These are phyloP conservation scores for Scrobipalpa costella DNA, from an alignment of 2,888 invertebrate genomes.

Conservation along the genomic window DNA sequence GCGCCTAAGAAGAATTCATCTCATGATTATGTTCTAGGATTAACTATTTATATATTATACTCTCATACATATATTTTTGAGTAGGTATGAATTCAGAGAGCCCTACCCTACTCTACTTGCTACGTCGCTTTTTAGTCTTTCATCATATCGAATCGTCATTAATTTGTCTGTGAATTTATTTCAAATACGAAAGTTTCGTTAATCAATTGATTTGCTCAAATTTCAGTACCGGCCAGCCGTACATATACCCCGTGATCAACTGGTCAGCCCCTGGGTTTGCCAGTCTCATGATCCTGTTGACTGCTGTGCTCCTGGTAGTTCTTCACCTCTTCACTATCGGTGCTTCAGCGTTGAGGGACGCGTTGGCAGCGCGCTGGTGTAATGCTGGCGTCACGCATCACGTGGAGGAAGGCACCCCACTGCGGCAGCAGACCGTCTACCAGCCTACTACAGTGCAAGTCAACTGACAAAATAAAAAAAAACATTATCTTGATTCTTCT, in stretches of 20 bases:
- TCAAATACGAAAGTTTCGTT: not conserved
- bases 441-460: slow-evolving; percentile 16
- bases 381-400: slow-evolving; percentile 19
- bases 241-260: slow-evolving; percentile 88
- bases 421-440: slow-evolving; percentile 43
- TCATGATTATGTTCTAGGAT: too few relatives aligned
- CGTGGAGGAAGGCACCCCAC: slow-evolving; percentile 48
- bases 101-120: too few relatives aligned
- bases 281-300: slow-evolving; percentile 81
- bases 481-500: too few relatives aligned
- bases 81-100: too few relatives aligned
- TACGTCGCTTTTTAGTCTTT: too few relatives aligned
- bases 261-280: slow-evolving; percentile 85
- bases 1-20: too few relatives aligned
- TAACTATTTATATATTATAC: too few relatives aligned
- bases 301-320: slow-evolving; percentile 82
- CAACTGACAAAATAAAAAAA: not conserved
- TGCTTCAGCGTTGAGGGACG: slow-evolving; percentile 75
- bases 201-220: not conserved
- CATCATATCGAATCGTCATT: too few relatives aligned
- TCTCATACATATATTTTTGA: too few relatives aligned
- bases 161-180: not conserved
- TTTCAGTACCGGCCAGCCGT: slow-evolving; percentile 79
- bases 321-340: slow-evolving; percentile 82
- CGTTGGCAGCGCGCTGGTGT: slow-evolving; percentile 40